These are phyloP conservation scores for Chionoecetes opilio DNA, from an alignment of 1,140 invertebrate species.

Conservation along the genomic window DNA sequence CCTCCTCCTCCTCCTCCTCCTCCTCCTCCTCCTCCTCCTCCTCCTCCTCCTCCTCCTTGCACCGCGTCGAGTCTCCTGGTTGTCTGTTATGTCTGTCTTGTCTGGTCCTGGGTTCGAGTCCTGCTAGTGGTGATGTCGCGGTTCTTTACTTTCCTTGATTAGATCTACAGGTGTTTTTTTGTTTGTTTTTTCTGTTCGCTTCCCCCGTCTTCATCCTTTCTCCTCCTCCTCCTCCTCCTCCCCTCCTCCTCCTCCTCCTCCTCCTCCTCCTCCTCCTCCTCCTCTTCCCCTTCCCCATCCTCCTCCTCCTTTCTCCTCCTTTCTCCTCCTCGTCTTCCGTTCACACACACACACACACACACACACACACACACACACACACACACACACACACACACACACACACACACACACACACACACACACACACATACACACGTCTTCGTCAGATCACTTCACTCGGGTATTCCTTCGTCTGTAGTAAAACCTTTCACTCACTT, in stretches of 20 bases:
- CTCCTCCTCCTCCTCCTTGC: not conserved
- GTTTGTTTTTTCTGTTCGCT: not conserved
- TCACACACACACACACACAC: conserved; percentile 19
- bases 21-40: not conserved
- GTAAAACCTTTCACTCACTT: no score
- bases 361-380: conserved; percentile 35
- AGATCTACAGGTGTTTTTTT: no score
- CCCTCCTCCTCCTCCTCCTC: not conserved
- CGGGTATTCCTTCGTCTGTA: no score
- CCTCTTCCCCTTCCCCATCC: not conserved
- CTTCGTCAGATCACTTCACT: no score
- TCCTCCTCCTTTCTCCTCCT: not conserved
- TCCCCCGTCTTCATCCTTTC: not conserved
- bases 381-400: conserved; percentile 54
- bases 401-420: conserved; percentile 37
- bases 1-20: not conserved
- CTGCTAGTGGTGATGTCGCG: no score
- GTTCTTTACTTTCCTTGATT: no score
- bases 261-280: not conserved
- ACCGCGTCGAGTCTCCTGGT: not conserved
- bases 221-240: not conserved
- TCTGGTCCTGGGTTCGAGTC: no score
- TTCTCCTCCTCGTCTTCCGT: not conserved
- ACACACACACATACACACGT: conserved; percentile 22
- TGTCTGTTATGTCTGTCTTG: no score